Evolutionary conservation across 2,113 vertebrate species (phyloP), one percentile per base, ranked within the genome.

Genomic region (Lasiurus borealis): DNA sequence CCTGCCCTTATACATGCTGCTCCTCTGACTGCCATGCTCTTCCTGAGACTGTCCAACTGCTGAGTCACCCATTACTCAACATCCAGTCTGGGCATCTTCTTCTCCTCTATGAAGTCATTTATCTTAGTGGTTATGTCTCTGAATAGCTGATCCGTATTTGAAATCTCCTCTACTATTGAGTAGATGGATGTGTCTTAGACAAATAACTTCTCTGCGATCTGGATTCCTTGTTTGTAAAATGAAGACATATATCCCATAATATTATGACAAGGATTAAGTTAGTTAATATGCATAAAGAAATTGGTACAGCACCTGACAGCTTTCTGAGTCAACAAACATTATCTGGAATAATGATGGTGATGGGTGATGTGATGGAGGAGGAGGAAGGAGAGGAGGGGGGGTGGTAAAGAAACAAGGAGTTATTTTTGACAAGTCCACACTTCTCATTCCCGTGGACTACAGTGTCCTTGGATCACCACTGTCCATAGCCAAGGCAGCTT

Each of bases 281-380:
- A 40, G 31, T 80, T 71, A 91, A 82, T 34, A 72, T 10, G 4
- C 29, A 57, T 91, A 77, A 71, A 89, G 8, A 91, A 84, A 46
- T 31, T 5, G 8, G 5, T 7, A 72, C 5, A 46, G 31, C 34
- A 27, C 36, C 52, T 50, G 40, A 50, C 29, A 23, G 14, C 9
- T 69, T 72, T 93, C 46, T 36, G 31, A n/a, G 34, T 66, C 71
- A 75, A 83, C 46, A 95, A 31, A 90, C 14, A 16, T 75, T 31
- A n/a, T 18, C 8, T 62, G 52, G 8, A 71, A 87, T 78, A 31
- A 78, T 59, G 8, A 50, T 54, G 19, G 34, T 71, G 31, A 44
- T 50, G 19, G 13, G 44, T 75, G 29, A 40, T 73, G 29, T 66
- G 66, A 69, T 57, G 44, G 8, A 48, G 54, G 14, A 80, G 31